Base-by-base conservation (phyloP, 1,140 invertebrate genomes). In the Aphelinus atriplicis region DNA sequence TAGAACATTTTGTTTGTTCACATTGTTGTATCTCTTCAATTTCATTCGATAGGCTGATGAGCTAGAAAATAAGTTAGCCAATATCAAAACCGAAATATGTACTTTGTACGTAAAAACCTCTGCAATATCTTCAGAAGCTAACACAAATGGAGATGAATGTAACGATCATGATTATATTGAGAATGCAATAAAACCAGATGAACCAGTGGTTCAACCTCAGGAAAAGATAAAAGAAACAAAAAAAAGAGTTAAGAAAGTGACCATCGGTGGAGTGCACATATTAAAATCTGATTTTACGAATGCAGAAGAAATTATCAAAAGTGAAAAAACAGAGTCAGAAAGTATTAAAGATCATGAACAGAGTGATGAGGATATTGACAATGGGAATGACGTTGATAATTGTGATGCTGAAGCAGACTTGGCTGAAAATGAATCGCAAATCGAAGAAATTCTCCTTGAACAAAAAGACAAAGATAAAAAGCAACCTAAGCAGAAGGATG, bases 21-120 rank as follows among this genome's bases (percentile, higher is more conserved):
- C 3, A 63, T 48, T 68, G 51, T 67, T 75, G n/a, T 69, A 51
- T 58, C 55, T 65, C 47, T 10, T 62, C 50, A 7, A 47, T 61
- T 72, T 71, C 45, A 60, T 43, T 62, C 81, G 5, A 56, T 46
- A 93, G 87, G 86, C 90, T 53, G 91, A 92, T 78, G 90, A 91
- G 78, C 79, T 92, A 60, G 88, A 91, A 80, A 85, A 73, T 80
- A 88, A 88, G 79, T 64, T 91, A 55, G 75, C 81, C 3, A 86
- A 89, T 71, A 82, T 91, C 2, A 90, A 89, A 80, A 58, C 76
- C 51, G 87, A 90, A 64, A 65, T 90, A 6, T 81, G 79, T 51
- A 84, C 77, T 42, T 88, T 82, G 75, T 90, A 89, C 80, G 84
- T 86, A 68, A 85, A 83, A 73, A 89, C 89, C 48, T 58, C 86